phyloP scores from a whole-genome alignment of 2,888 invertebrate genomes.

The Leptopilina myrica region DNA sequence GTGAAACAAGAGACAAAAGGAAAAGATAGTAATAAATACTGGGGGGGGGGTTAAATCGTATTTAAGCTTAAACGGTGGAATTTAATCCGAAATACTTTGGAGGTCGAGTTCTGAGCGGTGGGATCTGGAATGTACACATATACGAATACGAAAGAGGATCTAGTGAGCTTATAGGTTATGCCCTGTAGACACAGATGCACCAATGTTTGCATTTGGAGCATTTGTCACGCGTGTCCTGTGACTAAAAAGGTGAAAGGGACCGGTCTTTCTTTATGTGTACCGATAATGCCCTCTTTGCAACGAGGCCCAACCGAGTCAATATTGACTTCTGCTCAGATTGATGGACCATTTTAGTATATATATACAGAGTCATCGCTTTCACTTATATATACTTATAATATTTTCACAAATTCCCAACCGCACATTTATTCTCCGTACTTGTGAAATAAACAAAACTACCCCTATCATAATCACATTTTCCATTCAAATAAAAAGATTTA shows the following conservation, averaged over 20 bases:
- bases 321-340: constrained; percentile 75
- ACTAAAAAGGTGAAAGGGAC: constrained; percentile 70
- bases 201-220: constrained; percentile 73
- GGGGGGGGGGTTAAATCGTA: constrained; percentile 14
- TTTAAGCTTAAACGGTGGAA: constrained; percentile 36
- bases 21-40: constrained; percentile 26
- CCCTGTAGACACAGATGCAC: constrained; percentile 75
- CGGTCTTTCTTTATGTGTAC: constrained; percentile 67
- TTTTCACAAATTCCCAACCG: constrained; percentile 48
- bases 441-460: constrained; percentile 7
- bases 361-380: constrained; percentile 50
- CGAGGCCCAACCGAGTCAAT: constrained; percentile 75
- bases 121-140: constrained; percentile 35
- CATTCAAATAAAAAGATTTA: background rate
- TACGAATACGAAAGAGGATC: constrained; percentile 39
- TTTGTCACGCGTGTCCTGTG: constrained; percentile 76
- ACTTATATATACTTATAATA: constrained; percentile 51
- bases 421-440: background rate
- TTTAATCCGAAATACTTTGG: constrained; percentile 37
- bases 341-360: constrained; percentile 68
- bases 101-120: constrained; percentile 21
- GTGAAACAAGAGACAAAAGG: constrained; percentile 25
- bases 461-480: background rate
- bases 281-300: constrained; percentile 75
- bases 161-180: constrained; percentile 32